Evolutionary conservation across 2,888 invertebrate genomes (phyloP).

Genomic region (Mesopsocus fuscifrons): DNA sequence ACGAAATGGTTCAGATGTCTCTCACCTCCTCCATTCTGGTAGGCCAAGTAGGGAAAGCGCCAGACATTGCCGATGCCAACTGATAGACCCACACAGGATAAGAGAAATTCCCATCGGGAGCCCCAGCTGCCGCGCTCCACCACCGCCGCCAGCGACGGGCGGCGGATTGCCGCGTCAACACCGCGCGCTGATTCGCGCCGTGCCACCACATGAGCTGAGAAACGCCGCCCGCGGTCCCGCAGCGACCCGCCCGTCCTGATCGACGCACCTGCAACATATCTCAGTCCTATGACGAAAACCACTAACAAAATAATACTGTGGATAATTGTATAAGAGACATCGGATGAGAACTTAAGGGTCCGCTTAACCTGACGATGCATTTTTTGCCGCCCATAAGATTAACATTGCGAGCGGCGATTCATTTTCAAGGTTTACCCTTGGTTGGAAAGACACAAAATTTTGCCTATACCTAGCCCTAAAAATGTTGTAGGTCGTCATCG

Average conservation of each 20-base stretch:
- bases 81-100: constrained; percentile 67
- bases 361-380: too few relatives aligned
- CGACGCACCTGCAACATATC: neutral
- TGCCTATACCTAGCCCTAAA: too few relatives aligned
- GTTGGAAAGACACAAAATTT: too few relatives aligned
- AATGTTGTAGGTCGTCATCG: too few relatives aligned
- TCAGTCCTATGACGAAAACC: too few relatives aligned
- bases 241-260: constrained; percentile 18
- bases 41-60: constrained; percentile 74
- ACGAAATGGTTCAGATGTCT: too few relatives aligned
- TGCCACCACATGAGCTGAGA: constrained; percentile 20
- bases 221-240: constrained; percentile 18
- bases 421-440: too few relatives aligned
- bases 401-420: too few relatives aligned
- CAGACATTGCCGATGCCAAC: constrained; percentile 74
- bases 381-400: too few relatives aligned
- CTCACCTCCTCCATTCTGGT: constrained; percentile 68
- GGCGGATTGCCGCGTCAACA: constrained; percentile 20
- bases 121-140: constrained; percentile 26
- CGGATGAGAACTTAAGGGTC: too few relatives aligned
- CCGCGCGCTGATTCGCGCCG: constrained; percentile 19
- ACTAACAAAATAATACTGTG: too few relatives aligned
- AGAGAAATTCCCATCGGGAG: constrained; percentile 41
- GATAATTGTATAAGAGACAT: too few relatives aligned
- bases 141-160: constrained; percentile 21